Evolutionary conservation across 2,888 invertebrate genomes (phyloP).

Genomic region (Melieria omissa): DNA sequence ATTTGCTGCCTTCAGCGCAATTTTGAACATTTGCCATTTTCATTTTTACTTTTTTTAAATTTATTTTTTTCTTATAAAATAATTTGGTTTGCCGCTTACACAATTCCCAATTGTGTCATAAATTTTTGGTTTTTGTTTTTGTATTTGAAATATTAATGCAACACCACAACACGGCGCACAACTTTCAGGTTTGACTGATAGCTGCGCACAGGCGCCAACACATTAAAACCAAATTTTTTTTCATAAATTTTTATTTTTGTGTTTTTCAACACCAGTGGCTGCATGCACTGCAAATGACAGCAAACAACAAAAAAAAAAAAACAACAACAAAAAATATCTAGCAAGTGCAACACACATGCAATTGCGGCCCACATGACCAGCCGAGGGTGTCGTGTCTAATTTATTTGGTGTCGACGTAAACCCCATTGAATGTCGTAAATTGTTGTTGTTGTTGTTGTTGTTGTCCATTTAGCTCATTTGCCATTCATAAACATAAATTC

Average conservation of each 20-base stretch:
- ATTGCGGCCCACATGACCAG: not conserved
- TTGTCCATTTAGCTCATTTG: constrained; percentile 35
- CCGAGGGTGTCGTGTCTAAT: constrained; percentile 28
- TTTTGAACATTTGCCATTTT: too few relatives aligned
- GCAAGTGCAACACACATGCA: not conserved
- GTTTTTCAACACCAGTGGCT: not conserved
- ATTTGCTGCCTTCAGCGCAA: too few relatives aligned
- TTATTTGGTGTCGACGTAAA: constrained; percentile 37
- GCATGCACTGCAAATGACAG: not conserved
- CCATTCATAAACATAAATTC: constrained; percentile 43
- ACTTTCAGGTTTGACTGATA: not conserved
- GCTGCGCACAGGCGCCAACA: not conserved
- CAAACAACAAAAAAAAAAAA: too few relatives aligned
- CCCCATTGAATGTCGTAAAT: constrained; percentile 34
- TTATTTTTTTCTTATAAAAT: not conserved
- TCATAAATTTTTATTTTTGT: not conserved
- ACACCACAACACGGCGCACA: not conserved
- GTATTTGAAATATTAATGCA: not conserved
- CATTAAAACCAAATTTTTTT: not conserved
- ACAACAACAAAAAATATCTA: too few relatives aligned
- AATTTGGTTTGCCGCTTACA: constrained; percentile 6
- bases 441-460: constrained; percentile 6
- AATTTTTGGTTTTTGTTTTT: not conserved
- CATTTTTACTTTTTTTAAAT: too few relatives aligned
- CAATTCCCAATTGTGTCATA: constrained; percentile 21